phyloP scores from a whole-genome alignment of 37 sponge, comb jelly and placozoan genomes.

The Halichondria panicea region DNA sequence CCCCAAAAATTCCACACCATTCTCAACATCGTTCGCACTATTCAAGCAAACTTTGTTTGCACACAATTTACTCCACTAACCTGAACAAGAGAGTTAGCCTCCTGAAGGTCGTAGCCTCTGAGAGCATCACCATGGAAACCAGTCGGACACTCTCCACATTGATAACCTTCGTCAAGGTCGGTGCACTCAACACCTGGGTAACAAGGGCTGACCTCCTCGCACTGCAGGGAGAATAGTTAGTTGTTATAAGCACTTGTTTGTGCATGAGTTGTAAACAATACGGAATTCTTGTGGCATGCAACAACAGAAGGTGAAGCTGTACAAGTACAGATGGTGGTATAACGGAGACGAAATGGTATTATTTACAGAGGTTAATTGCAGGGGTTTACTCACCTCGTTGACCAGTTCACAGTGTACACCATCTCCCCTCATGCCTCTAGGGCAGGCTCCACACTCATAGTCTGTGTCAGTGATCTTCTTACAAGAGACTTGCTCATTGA shows the following conservation, averaged over 20 bases:
- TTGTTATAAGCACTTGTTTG: constrained; percentile 11
- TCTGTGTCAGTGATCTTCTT: constrained; percentile 50
- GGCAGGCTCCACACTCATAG: constrained; percentile 86
- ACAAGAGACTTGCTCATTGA: constrained; percentile 28
- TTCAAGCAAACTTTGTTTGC: no score
- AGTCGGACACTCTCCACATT: constrained; percentile 82
- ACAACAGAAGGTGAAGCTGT: no score
- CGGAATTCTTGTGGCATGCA: no score
- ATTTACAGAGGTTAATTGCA: not conserved
- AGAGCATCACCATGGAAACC: constrained; percentile 70
- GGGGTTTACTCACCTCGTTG: constrained; percentile 60
- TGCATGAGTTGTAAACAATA: constrained; percentile 23
- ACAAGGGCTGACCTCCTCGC: constrained; percentile 62
- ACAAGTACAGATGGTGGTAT: not conserved
- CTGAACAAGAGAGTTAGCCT: constrained; percentile 51
- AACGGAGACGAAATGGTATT: not conserved
- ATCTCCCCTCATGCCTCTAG: constrained; percentile 75
- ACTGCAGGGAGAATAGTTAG: constrained; percentile 25
- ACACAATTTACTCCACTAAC: constrained; percentile 22
- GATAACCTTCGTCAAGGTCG: constrained; percentile 58
- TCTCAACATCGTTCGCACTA: no score
- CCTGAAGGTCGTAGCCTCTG: constrained; percentile 45
- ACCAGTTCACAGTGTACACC: constrained; percentile 57
- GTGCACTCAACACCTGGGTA: constrained; percentile 57
- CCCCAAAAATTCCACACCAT: no score